A percentile compares a stretch with the other conserved stretches of the same genome.
phyloP scores from a whole-genome alignment of 2,888 invertebrate genomes.

The Serrognathus titanus region DNA sequence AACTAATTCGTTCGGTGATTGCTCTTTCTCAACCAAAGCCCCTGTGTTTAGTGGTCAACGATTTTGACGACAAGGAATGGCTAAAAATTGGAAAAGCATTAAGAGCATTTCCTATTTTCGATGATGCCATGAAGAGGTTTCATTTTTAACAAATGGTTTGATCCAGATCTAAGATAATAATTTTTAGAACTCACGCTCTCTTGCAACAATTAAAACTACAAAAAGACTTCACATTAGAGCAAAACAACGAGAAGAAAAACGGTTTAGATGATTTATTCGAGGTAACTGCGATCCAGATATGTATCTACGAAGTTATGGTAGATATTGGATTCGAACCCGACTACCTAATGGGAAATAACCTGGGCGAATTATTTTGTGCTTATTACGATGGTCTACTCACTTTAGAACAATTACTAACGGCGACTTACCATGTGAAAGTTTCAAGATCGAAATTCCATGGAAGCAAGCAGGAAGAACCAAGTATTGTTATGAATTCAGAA shows the following conservation, averaged over 20 bases:
- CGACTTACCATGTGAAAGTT: not conserved
- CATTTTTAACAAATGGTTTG: not conserved
- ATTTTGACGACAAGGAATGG: conserved; percentile 5
- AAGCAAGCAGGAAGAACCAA: no score
- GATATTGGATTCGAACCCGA: not conserved
- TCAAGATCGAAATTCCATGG: no score
- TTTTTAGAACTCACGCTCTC: no score
- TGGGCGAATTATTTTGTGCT: conserved; percentile 2
- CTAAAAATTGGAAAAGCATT: not conserved
- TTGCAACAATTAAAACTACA: no score
- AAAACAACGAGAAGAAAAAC: no score
- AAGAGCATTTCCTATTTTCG: no score
- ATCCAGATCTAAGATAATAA: no score
- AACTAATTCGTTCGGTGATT: not conserved
- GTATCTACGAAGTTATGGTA: not conserved
- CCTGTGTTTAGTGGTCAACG: conserved; percentile 5
- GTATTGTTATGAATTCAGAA: no score
- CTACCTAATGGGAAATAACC: not conserved
- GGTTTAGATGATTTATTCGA: no score
- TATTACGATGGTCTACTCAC: conserved; percentile 1
- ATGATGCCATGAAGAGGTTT: conserved; percentile 2
- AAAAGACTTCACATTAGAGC: no score
- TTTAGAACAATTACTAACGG: conserved; percentile 2
- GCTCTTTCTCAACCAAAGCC: not conserved
- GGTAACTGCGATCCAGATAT: not conserved